Base-by-base conservation (phyloP, 2,113 vertebrate genomes). In the Lepidothrix coronata region DNA sequence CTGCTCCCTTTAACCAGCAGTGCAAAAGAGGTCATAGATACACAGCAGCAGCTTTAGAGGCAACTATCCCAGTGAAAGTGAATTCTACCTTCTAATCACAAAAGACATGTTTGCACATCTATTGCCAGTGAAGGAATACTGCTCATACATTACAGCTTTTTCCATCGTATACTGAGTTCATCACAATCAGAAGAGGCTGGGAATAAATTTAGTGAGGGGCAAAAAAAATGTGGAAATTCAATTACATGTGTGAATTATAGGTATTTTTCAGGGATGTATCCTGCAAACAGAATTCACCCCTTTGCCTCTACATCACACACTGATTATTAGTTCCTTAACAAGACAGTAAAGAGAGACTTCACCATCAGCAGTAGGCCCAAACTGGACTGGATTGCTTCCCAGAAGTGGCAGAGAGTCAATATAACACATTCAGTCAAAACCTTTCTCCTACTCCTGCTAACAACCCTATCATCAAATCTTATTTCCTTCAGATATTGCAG, bases 401-500 rank as follows among this genome's bases (percentile, higher is more conserved):
- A 92, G 63, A 94, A 93, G 61, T 16, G 27, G 59, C 9, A 93
- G 59, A 75, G 93, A 95, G 70, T 59, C 88, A 92, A 55, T 71
- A 93, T 7, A 89, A 78, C 54, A 88, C 35, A 70, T 52, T 81
- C 61, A 89, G 48, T 48, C 83, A 58, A 93, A 95, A 89, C 12
- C n/a, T 24, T 48, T 62, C 68, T 65, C 62, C 85, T 66, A 73
- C 28, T n/a, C 44, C 68, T 95, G 86, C 88, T 71, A 78, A 57
- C 23, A 95, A 95, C 23, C 44, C 67, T 78, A 94, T 63, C 33
- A 92, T 62, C 76, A 92, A 81, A 94, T 75, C 61, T 67, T 62
- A 93, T 91, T 96, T 97, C 63, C 75, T 65, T 89, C 65, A 82
- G 52, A 71, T 41, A 61, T 85, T 76, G 77, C 13, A 67, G 65